Evolutionary conservation across 2,797 vertebrate species (phyloP).

Genomic region (Australoheros facetus): DNA sequence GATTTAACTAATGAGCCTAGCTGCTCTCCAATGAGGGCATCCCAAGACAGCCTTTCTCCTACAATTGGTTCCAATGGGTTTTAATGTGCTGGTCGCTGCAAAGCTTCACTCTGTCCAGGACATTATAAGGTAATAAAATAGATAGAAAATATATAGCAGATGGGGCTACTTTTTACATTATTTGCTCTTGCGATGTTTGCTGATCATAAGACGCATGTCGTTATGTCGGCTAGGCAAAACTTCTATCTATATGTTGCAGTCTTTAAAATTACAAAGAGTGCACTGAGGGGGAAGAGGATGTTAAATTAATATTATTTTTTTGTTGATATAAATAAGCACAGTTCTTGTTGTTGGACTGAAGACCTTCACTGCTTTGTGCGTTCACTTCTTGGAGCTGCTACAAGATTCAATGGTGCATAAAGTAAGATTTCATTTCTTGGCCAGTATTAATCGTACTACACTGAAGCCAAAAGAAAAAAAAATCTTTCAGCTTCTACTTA

Average conservation of each 20-base stretch:
- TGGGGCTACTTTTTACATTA: slow-evolving; percentile 62
- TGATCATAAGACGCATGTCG: slow-evolving; percentile 7
- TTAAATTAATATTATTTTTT: neutral
- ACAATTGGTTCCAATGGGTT: slow-evolving; percentile 89
- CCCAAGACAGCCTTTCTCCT: slow-evolving; percentile 85
- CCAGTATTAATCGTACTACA: neutral
- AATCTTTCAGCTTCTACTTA: neutral
- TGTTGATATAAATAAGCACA: neutral
- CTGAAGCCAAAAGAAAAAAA: neutral
- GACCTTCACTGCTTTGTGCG: neutral
- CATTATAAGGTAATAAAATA: slow-evolving; percentile 83
- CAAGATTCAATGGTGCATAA: neutral
- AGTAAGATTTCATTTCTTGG: slow-evolving; percentile 17
- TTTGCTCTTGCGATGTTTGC: slow-evolving; percentile 67
- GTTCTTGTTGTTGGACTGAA: neutral
- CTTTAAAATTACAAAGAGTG: neutral
- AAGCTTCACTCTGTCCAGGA: slow-evolving; percentile 79
- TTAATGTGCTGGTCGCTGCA: slow-evolving; percentile 77
- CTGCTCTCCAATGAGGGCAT: slow-evolving; percentile 82
- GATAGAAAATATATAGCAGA: slow-evolving; percentile 71
- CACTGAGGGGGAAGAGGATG: neutral
- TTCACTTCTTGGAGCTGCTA: slow-evolving; percentile 19
- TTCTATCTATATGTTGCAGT: neutral
- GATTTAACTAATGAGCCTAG: slow-evolving; percentile 88
- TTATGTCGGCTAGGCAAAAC: slow-evolving; percentile 28